Evolutionary conservation across 2,888 invertebrate species (phyloP), one percentile per base, ranked within the genome.

Genomic region (Neoscelio sp.): DNA sequence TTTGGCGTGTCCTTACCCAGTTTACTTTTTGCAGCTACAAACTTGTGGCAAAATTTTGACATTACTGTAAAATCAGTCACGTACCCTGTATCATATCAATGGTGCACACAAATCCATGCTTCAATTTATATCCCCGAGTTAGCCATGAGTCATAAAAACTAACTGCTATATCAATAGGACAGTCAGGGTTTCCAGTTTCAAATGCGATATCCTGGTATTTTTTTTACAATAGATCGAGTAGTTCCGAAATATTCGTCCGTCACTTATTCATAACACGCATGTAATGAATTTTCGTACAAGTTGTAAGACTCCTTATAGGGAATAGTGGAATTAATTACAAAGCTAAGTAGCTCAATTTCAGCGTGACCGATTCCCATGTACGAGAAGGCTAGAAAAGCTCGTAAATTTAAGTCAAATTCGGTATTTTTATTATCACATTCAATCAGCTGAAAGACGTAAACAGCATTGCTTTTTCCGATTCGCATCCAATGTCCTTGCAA

Each of bases 351-450:
- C n/a, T 33, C n/a, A 2, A 33, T 33, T 33, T 2, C 33, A 33
- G 33, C 6, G 23, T 23, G 6, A 6, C 23, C 33, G 8, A 33
- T 8, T 33, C n/a, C 33, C 3, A 33, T 26, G 13, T 52, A 52
- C 7, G 35, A 20, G 20, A 52, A 52, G 1, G 52, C 28, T 35
- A 52, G 12, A 10, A 35, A 18, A 35, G 35, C 33, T 35, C 35
- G 33, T n/a, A 52, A 2, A 35, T 33, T 56, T 23, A 56, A 38
- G 26, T 56, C 20, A 40, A 56, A 40, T 13, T 38, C 52, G 3
- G 30, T 4, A 7, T 6, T 30, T 13, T 30, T 8, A 2, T 13
- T 13, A 17, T n/a, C n/a, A n/a, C 1, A 17, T 17, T 15, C 17
- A 7, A 50, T 17, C 2, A 15, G 30, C 17, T 33, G 12, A 15